phyloP scores from a whole-genome alignment of 2,113 vertebrate species.

The Onychorhynchus coronatus region DNA sequence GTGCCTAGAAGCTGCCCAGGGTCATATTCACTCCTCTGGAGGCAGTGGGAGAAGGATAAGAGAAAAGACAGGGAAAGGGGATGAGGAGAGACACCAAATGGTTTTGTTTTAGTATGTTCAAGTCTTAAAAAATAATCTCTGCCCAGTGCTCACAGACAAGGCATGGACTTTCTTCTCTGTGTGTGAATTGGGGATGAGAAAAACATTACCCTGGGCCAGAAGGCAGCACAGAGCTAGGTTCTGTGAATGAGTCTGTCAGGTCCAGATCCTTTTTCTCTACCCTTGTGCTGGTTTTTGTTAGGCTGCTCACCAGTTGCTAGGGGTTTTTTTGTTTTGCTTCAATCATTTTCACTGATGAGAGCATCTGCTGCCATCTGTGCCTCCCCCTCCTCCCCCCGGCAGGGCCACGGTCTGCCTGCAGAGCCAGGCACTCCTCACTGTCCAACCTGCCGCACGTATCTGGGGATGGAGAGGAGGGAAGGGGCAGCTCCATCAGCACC shows the following conservation, averaged over 20 bases:
- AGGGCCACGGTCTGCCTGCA: not conserved
- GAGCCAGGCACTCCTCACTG: not conserved
- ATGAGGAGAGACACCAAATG: rapidly evolving
- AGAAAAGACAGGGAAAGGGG: not conserved
- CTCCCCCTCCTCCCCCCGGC: not conserved
- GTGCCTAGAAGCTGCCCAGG: rapidly evolving
- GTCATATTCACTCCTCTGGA: not conserved
- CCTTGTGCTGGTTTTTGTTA: constrained; percentile 14
- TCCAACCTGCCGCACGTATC: rapidly evolving
- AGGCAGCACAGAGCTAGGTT: not conserved
- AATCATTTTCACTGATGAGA: constrained; percentile 56
- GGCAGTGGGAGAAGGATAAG: not conserved
- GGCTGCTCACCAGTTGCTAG: constrained; percentile 48
- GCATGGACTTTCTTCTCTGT: not conserved
- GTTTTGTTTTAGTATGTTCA: not conserved
- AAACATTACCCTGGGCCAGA: not conserved
- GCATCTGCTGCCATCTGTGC: constrained; percentile 67
- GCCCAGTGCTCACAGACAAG: not conserved
- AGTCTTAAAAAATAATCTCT: not conserved
- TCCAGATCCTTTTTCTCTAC: not conserved
- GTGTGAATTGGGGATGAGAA: not conserved
- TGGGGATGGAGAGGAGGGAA: not conserved
- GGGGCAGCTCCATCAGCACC: not conserved
- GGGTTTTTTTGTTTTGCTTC: not conserved
- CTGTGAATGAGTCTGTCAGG: not conserved